Evolutionary conservation across 2,113 vertebrate species (phyloP).

Genomic region (Aspidoscelis tigris): DNA sequence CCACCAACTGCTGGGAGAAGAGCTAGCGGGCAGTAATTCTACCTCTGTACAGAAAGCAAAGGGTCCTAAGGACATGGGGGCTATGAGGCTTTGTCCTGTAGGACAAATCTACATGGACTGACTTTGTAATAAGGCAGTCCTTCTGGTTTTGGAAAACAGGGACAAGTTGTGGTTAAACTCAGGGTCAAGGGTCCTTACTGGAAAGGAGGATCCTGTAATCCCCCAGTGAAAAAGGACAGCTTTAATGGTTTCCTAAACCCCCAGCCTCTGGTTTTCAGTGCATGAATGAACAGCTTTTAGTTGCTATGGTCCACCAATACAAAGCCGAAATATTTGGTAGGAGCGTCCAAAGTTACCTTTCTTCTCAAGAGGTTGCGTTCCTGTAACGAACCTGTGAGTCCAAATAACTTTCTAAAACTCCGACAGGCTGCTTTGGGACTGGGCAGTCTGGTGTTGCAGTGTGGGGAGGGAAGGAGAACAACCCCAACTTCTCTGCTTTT

Average conservation of each 20-base stretch:
- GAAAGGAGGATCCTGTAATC: background rate
- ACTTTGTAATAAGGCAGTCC: background rate
- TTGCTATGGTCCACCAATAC: no score
- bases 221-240: no score
- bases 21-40: background rate
- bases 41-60: no score
- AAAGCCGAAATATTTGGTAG: background rate
- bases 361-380: background rate
- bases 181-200: no score
- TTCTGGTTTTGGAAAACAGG: background rate
- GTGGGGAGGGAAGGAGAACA: background rate
- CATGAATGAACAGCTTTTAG: background rate
- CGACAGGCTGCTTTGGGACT: background rate
- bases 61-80: slow-evolving; percentile 1
- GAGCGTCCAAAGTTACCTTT: background rate
- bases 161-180: background rate
- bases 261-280: background rate
- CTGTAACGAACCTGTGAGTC: no score
- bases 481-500: no score
- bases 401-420: background rate
- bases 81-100: fast-evolving
- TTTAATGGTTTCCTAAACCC: no score
- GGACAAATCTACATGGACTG: fast-evolving
- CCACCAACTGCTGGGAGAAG: no score
- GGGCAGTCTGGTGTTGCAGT: background rate